These are phyloP conservation scores for Hypanus sabinus DNA, from an alignment of 2,113 vertebrate genomes.

Conservation along the genomic window DNA sequence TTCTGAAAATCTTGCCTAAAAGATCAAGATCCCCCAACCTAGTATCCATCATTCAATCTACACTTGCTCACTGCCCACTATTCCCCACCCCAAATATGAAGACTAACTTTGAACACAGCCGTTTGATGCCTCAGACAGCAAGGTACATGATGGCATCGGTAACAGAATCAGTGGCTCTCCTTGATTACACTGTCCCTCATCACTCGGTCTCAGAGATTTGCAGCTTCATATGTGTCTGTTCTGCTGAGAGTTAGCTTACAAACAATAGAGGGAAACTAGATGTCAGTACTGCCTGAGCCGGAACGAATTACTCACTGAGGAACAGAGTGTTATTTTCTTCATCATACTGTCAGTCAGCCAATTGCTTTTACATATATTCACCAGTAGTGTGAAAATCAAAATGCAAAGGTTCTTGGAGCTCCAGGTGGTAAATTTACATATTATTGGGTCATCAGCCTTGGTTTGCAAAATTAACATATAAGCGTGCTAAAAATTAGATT, in stretches of 20 bases:
- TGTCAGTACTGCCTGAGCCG: neutral
- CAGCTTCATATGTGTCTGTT: neutral
- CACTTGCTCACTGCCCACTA: neutral
- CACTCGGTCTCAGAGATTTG: neutral
- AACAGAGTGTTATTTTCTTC: conserved; percentile 14
- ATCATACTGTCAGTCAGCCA: neutral
- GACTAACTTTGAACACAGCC: neutral
- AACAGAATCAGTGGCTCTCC: neutral
- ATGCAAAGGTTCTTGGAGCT: neutral
- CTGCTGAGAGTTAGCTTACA: neutral
- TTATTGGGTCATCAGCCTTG: neutral
- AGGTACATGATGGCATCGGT: neutral
- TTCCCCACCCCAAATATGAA: neutral
- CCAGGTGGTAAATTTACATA: neutral
- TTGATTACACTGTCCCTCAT: neutral
- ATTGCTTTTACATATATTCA: neutral
- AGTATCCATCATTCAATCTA: neutral
- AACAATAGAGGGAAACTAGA: neutral
- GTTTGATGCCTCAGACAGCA: neutral
- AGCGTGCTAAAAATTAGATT: neutral
- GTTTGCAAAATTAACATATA: neutral
- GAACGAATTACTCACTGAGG: conserved; percentile 9
- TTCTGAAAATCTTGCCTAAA: neutral
- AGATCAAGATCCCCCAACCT: neutral
- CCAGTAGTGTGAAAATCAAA: neutral